Evolutionary conservation across 2,888 invertebrate genomes (phyloP), one percentile per base, ranked within the genome.

Genomic region (Spicauda simplicius): DNA sequence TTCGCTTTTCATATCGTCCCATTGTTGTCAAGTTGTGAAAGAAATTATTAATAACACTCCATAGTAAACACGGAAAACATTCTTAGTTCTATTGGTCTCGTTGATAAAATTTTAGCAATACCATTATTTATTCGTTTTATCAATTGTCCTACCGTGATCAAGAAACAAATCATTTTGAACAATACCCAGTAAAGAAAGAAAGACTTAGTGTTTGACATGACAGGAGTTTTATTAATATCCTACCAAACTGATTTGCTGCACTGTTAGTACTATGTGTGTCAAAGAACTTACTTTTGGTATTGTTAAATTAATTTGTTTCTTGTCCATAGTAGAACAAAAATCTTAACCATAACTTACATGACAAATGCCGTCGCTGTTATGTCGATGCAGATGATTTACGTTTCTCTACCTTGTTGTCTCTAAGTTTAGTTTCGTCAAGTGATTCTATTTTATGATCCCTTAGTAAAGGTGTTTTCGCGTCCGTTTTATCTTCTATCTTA

Each of bases 321-420:
- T 12, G 30, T 63, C 66, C 14, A 56, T 55, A 52, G 30, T 65
- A 33, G 67, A 56, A 33, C 14, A 56, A 56, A 16, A 16, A n/a
- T 18, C 18, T 69, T 70, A 63, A 65, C 60, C 18, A 59, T 69
- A 69, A 70, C 50, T 50, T 50, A 50, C 50, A 66, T 64, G 16
- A 65, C 59, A 61, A 62, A 48, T 30, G 18, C 33, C 41, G n/a
- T 62, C 71, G 37, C 64, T 76, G 79, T 84, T 91, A 92, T 82
- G 93, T 93, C 58, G 93, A 93, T 73, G 93, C 92, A 63, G 93
- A 91, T 62, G 93, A 93, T 80, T 93, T 93, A 69, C 93, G 80
- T 73, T 92, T 93, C 69, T 93, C 93, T 63, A 84, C 78, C 80
- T 91, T 92, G 70, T 80, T 87, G 60, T 93, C 93, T 70, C 91